A percentile compares a stretch with the other conserved stretches of the same genome.
Conservation (phyloP, 2,113 vertebrate genomes). For the Rhynchomys soricoides region DNA sequence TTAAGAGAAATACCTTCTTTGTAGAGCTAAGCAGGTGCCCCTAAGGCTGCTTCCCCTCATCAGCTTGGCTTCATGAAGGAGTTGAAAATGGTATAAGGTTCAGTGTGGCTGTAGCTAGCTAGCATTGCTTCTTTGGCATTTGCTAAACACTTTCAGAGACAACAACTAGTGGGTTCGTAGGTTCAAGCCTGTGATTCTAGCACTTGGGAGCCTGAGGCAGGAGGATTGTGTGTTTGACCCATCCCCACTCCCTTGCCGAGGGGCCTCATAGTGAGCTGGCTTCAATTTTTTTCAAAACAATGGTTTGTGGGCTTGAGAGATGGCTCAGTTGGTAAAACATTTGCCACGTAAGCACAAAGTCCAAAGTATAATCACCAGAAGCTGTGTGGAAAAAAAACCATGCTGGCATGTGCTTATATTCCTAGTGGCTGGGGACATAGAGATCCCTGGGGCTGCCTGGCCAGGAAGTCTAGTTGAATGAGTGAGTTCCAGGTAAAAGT, state of each 20-base stretch:
- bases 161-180: background rate
- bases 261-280: background rate
- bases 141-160: background rate
- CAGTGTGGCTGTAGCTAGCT: background rate
- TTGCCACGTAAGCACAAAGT: background rate
- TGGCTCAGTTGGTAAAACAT: background rate
- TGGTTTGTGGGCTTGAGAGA: background rate
- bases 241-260: background rate
- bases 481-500: background rate
- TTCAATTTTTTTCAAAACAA: background rate
- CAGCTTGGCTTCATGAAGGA: background rate
- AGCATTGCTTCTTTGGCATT: too few species aligned
- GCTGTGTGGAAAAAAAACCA: background rate
- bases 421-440: background rate
- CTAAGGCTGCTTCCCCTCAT: accelerated
- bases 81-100: background rate
- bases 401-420: too few species aligned
- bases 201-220: background rate
- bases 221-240: background rate
- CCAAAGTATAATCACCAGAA: background rate
- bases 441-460: background rate
- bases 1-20: background rate
- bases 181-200: background rate
- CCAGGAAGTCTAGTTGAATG: background rate
- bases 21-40: background rate